Evolutionary conservation across 2,888 invertebrate genomes (phyloP).

Genomic region (Notodonta ziczac): DNA sequence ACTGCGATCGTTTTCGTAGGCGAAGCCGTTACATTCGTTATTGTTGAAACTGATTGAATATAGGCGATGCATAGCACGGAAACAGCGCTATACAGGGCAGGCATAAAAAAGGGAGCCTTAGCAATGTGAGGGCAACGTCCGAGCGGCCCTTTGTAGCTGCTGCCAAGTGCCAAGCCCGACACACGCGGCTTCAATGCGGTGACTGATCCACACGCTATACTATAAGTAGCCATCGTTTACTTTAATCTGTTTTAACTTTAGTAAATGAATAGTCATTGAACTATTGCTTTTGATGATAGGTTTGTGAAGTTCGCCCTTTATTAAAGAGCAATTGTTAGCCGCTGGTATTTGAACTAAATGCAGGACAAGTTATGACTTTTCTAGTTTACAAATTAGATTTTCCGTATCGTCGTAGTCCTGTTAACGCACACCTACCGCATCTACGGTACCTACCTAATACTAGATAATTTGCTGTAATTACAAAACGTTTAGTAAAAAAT

Average conservation of each 20-base stretch:
- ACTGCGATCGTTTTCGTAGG: slow-evolving; percentile 20
- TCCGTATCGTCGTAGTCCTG: too few species aligned
- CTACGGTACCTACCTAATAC: too few species aligned
- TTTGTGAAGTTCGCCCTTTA: not conserved
- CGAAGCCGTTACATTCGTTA: not conserved
- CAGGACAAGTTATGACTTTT: too few species aligned
- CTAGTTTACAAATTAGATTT: too few species aligned
- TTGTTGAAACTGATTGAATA: not conserved
- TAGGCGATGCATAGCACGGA: not conserved
- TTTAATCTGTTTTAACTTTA: not conserved
- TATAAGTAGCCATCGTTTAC: not conserved
- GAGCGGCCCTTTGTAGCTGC: slow-evolving; percentile 52
- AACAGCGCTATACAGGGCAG: slow-evolving; percentile 41
- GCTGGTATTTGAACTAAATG: too few species aligned
- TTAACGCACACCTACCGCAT: too few species aligned
- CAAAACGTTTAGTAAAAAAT: too few species aligned
- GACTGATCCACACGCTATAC: slow-evolving; percentile 21
- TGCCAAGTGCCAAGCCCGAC: slow-evolving; percentile 26
- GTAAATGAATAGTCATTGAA: not conserved
- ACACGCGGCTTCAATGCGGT: slow-evolving; percentile 33
- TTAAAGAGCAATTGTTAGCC: too few species aligned
- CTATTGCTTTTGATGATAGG: not conserved
- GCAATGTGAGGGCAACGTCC: slow-evolving; percentile 68
- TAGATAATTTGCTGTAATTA: too few species aligned
- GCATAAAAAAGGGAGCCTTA: slow-evolving; percentile 51